A percentile compares a stretch with the other conserved stretches of the same genome.
Conservation (phyloP, 2,113 vertebrate species). For the Oreotrochilus melanogaster region DNA sequence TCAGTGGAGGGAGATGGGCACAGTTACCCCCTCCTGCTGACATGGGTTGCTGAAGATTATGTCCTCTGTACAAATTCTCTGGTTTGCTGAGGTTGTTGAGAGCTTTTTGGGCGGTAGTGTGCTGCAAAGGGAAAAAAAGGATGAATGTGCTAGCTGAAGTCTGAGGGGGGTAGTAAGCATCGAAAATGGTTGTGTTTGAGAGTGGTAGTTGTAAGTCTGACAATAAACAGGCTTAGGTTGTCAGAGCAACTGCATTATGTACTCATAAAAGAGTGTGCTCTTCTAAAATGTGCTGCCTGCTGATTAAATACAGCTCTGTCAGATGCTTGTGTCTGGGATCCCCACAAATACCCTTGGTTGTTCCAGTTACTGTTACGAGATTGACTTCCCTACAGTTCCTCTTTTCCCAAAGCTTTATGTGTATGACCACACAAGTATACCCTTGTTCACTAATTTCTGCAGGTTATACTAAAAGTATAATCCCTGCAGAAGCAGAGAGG, state of each 20-base stretch:
- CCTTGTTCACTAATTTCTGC: background rate
- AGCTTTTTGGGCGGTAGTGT: background rate
- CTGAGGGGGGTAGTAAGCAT: background rate
- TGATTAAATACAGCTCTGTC: background rate
- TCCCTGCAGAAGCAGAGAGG: background rate
- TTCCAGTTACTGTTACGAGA: background rate
- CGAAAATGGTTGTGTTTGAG: background rate
- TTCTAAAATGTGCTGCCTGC: background rate
- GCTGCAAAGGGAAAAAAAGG: background rate
- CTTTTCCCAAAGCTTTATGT: background rate
- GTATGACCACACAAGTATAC: background rate
- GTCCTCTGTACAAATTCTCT: background rate
- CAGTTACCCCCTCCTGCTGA: fast-evolving
- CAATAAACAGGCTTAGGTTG: background rate
- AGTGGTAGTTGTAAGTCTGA: background rate
- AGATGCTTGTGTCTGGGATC: background rate
- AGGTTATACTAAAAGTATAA: background rate
- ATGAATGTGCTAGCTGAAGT: background rate
- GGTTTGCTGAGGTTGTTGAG: background rate
- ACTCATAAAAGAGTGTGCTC: background rate
- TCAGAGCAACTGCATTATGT: background rate
- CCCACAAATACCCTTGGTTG: background rate
- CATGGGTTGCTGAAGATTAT: fast-evolving
- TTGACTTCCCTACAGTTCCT: background rate
- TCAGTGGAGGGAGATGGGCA: background rate